These are phyloP conservation scores for Macrostomum cliftonense DNA, from an alignment of 2,888 invertebrate genomes.

Conservation along the genomic window DNA sequence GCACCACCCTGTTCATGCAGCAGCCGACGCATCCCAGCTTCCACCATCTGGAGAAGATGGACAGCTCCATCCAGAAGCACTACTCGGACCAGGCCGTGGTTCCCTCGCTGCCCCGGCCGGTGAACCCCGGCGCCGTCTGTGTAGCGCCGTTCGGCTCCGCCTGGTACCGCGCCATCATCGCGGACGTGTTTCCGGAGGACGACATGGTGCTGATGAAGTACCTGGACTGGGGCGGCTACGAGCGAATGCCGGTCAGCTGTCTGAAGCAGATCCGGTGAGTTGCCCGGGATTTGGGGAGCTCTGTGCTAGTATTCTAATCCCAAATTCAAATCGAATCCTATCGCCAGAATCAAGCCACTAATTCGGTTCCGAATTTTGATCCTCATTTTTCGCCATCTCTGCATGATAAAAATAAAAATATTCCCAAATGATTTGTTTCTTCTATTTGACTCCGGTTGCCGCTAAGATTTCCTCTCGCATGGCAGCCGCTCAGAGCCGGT, in stretches of 20 bases:
- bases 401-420: no score
- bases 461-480: no score
- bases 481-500: no score
- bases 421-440: no score
- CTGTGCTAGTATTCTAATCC: no score
- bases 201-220: slow-evolving; percentile 60
- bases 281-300: no score
- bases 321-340: no score
- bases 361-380: no score
- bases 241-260: slow-evolving; percentile 52
- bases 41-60: slow-evolving; percentile 59
- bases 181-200: slow-evolving; percentile 49
- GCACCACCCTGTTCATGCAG: slow-evolving; percentile 78
- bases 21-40: slow-evolving; percentile 83
- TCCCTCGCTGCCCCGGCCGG: slow-evolving; percentile 59
- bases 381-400: no score
- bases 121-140: slow-evolving; percentile 65
- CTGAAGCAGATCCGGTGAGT: slow-evolving; percentile 60
- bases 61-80: slow-evolving; percentile 56
- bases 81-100: slow-evolving; percentile 56
- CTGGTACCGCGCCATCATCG: slow-evolving; percentile 74
- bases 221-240: slow-evolving; percentile 85
- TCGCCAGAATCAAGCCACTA: no score
- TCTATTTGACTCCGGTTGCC: no score
- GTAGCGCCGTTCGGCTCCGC: slow-evolving; percentile 58